phyloP scores from a whole-genome alignment of 2,113 vertebrate genomes.

The Merops nubicus region DNA sequence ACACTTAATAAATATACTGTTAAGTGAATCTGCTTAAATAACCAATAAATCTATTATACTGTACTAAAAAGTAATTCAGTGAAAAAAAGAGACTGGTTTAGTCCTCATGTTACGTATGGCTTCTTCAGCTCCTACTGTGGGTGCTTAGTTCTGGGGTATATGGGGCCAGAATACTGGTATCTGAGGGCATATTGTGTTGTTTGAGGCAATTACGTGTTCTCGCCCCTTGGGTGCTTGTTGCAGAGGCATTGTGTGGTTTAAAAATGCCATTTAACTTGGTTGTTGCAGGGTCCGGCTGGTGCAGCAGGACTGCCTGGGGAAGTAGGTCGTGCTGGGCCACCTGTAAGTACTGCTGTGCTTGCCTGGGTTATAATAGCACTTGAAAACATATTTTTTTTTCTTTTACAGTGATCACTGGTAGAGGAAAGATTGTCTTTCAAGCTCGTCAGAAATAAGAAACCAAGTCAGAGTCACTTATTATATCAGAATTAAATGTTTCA shows the following conservation, averaged over 20 bases:
- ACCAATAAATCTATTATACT: neutral
- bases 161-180: neutral
- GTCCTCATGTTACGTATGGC: neutral
- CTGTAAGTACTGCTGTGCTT: slow-evolving; percentile 81
- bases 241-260: neutral
- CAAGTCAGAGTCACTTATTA: neutral
- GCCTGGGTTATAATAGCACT: neutral
- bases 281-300: slow-evolving; percentile 86
- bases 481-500: neutral
- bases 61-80: neutral
- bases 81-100: neutral
- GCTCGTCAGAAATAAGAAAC: neutral
- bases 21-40: neutral
- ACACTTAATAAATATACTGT: neutral
- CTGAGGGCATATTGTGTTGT: neutral
- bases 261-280: slow-evolving; percentile 1
- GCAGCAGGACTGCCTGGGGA: slow-evolving; percentile 90
- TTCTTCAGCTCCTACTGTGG: neutral
- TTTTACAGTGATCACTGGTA: neutral
- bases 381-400: neutral
- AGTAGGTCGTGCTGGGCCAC: slow-evolving; percentile 85
- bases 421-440: neutral
- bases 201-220: neutral
- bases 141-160: neutral
- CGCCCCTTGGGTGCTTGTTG: neutral